These are phyloP conservation scores for Pogonognathellus flavescens DNA, from an alignment of 1,140 invertebrate genomes.

Conservation along the genomic window DNA sequence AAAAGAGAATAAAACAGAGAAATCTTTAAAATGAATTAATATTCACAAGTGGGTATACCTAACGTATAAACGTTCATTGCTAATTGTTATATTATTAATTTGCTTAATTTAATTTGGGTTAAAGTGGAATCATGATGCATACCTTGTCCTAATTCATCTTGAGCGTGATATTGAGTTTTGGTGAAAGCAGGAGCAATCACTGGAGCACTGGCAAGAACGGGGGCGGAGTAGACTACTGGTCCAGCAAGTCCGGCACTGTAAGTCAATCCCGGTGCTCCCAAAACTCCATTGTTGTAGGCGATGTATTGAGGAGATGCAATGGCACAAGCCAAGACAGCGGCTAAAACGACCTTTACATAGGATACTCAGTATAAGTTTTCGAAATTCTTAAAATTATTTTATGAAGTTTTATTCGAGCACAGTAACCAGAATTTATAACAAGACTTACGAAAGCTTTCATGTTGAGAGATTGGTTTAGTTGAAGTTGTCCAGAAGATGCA, in stretches of 20 bases:
- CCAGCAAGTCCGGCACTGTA: constrained; percentile 50
- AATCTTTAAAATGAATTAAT: too few relatives aligned
- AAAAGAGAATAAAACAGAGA: constrained; percentile 7
- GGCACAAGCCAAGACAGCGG: constrained; percentile 60
- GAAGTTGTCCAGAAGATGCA: constrained; percentile 22
- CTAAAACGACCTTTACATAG: constrained; percentile 62
- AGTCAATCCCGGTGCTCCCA: constrained; percentile 22
- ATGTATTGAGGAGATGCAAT: constrained; percentile 57
- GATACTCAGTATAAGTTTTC: not conserved
- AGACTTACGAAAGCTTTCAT: constrained; percentile 57
- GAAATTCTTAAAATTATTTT: not conserved
- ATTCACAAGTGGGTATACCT: too few relatives aligned
- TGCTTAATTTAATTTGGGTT: too few relatives aligned
- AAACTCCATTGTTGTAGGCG: constrained; percentile 44
- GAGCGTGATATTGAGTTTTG: constrained; percentile 68
- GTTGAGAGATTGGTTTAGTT: constrained; percentile 3
- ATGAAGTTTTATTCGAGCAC: not conserved
- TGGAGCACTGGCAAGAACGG: constrained; percentile 36
- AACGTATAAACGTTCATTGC: too few relatives aligned
- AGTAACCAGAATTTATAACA: too few relatives aligned
- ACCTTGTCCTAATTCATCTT: constrained; percentile 64
- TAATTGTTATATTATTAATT: too few relatives aligned
- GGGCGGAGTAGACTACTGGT: constrained; percentile 41
- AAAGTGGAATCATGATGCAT: not conserved
- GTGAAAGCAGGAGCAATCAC: constrained; percentile 63